A percentile compares a stretch with the other conserved stretches of the same genome.
Conservation (phyloP, 30 jellyfish, hydroid and myxozoan genomes). For the Sanderia malayensis region DNA sequence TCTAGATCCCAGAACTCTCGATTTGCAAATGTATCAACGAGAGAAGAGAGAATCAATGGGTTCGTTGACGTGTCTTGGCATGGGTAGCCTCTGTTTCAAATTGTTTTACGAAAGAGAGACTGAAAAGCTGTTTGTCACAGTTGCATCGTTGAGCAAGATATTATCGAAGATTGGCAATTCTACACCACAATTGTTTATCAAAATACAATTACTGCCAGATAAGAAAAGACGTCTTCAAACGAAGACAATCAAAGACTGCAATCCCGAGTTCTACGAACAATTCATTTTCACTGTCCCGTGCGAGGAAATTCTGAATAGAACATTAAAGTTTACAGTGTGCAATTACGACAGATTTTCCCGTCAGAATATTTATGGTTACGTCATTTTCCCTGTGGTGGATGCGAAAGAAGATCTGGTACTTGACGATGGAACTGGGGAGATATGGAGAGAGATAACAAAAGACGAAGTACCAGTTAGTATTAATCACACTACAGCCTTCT, state of each 20-base stretch:
- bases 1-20: conserved; percentile 69
- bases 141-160: conserved; percentile 48
- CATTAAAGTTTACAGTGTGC: conserved; percentile 72
- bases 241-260: conserved; percentile 58
- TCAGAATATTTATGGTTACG: conserved; percentile 72
- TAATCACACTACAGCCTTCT: no score
- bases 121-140: conserved; percentile 61
- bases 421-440: conserved; percentile 82
- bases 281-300: conserved; percentile 64
- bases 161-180: conserved; percentile 44
- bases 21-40: conserved; percentile 58
- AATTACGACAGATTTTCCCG: conserved; percentile 90
- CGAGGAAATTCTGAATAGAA: conserved; percentile 58
- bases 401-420: conserved; percentile 51
- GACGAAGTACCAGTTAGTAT: conserved; percentile 65
- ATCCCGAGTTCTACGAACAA: conserved; percentile 87
- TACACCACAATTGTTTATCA: conserved; percentile 71
- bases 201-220: conserved; percentile 78
- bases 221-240: conserved; percentile 84
- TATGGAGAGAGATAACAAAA: conserved; percentile 80
- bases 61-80: conserved; percentile 74
- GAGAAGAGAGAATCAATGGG: conserved; percentile 67
- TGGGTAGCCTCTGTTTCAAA: conserved; percentile 68
- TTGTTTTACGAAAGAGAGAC: conserved; percentile 56
- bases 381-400: conserved; percentile 66